Evolutionary conservation across 2,888 invertebrate species (phyloP), one percentile per base, ranked within the genome.

Genomic region (Drosophila rubida): DNA sequence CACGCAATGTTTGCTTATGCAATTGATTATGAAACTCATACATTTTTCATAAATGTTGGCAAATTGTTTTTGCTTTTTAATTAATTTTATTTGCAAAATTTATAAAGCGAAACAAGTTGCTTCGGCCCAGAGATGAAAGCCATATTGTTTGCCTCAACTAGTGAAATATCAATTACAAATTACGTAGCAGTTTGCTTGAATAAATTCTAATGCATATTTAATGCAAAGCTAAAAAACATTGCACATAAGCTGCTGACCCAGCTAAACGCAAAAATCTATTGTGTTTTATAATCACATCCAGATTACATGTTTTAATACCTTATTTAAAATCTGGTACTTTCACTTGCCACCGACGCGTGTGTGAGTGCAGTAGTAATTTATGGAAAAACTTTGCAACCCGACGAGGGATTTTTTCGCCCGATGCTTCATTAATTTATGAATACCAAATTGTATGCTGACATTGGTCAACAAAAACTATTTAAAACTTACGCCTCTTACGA

Each of bases 381-480:
- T 82, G 87, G 61, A 67, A 50, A 81, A 87, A 87, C 58, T 84
- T 84, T 75, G 19, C 45, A 61, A 44, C 61, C 78, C 82, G 45
- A 68, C 53, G 49, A 46, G 50, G 50, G 58, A 49, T 51, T 44
- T 77, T 63, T 70, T 68, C n/a, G 44, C 8, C 65, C 51, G 60
- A 64, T 66, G 76, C 62, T 71, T 83, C 62, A 87, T 88, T 87
- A 87, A 87, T 83, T 87, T 87, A 87, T 83, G 83, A 86, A 86
- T 87, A 86, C 62, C 59, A 87, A 83, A 86, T 86, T 80, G 69
- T 75, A 69, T 71, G 66, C 66, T 80, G 83, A 87, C 83, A 82
- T 79, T 77, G 71, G 76, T 65, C 69, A 71, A 62, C 74, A 76
- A 71, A 83, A 83, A 83, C 82, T 83, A 83, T 87, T 83, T 79